phyloP scores from a whole-genome alignment of 2,797 vertebrate genomes.

The Tenualosa thibaudeaui region DNA sequence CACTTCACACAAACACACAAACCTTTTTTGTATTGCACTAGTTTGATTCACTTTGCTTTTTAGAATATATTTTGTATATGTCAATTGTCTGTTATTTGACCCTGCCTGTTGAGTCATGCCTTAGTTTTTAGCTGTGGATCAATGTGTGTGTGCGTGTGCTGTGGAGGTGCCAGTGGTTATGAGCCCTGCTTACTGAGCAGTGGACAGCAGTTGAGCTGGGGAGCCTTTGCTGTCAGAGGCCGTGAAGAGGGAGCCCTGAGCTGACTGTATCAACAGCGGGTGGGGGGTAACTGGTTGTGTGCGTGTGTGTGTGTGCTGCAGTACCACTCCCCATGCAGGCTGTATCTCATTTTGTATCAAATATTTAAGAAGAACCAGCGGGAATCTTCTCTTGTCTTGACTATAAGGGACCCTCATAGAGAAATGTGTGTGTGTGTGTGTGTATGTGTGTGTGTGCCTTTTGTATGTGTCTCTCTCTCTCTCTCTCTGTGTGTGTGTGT shows the following conservation, averaged over 20 bases:
- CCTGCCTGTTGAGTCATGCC: no score
- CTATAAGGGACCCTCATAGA: background rate
- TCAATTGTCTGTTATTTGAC: no score
- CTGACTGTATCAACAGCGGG: no score
- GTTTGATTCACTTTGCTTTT: no score
- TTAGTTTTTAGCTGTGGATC: background rate
- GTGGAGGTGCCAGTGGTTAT: background rate
- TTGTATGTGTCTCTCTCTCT: background rate
- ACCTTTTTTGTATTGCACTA: no score
- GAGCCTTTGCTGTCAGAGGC: background rate
- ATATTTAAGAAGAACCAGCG: background rate
- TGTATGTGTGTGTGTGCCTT: constrained; percentile 1
- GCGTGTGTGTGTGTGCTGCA: no score
- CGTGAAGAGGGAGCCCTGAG: background rate
- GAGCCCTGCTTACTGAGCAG: background rate
- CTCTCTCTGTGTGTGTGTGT: background rate
- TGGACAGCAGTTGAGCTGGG: background rate
- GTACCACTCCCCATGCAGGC: background rate
- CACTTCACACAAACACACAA: no score
- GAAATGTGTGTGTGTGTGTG: constrained; percentile 2
- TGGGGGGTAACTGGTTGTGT: no score
- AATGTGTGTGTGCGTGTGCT: background rate
- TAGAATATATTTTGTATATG: no score
- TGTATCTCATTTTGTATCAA: background rate
- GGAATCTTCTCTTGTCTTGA: background rate